A percentile compares a stretch with the other conserved stretches of the same genome.
Evolutionary conservation across 2,113 vertebrate genomes (phyloP).

Genomic region (Thamnaconus septentrionalis): DNA sequence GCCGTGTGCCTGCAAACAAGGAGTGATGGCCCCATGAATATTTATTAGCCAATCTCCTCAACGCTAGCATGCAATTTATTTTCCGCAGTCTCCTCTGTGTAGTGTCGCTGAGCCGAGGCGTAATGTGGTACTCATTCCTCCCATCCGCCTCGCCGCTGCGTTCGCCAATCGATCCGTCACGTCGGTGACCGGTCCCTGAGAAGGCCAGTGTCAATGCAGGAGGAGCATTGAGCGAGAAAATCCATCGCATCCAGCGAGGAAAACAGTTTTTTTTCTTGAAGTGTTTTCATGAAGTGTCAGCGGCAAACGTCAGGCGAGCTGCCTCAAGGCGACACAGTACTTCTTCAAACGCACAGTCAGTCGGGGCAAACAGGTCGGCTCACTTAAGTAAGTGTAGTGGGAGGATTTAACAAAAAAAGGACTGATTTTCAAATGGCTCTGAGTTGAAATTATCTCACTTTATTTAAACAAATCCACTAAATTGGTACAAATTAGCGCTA

Average conservation of each 20-base stretch:
- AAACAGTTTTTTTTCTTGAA: too few species aligned
- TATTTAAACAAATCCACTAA: too few species aligned
- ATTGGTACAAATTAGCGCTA: too few species aligned
- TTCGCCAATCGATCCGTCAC: constrained; percentile 48
- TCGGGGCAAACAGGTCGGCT: too few species aligned
- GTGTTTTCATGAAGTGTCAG: too few species aligned
- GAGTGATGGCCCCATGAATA: constrained; percentile 47
- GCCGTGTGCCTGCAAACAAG: constrained; percentile 32
- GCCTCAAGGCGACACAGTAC: too few species aligned
- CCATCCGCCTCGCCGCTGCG: constrained; percentile 15
- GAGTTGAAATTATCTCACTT: too few species aligned
- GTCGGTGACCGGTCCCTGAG: constrained; percentile 30
- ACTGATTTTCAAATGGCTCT: too few species aligned
- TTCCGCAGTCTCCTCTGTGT: constrained; percentile 28
- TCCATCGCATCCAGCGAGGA: constrained; percentile 6
- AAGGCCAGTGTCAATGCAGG: constrained; percentile 34
- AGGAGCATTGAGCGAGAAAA: constrained; percentile 40
- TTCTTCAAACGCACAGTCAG: too few species aligned
- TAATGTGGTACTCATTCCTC: constrained; percentile 46
- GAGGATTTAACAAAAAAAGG: too few species aligned
- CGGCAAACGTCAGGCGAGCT: too few species aligned
- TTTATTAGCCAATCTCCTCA: constrained; percentile 29
- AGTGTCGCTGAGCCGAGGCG: constrained; percentile 41
- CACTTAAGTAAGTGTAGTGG: too few species aligned
- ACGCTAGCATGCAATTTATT: constrained; percentile 42